A percentile compares a stretch with the other conserved stretches of the same genome.
phyloP scores from a whole-genome alignment of 2,888 invertebrate species.

The Syrphus vitripennis region DNA sequence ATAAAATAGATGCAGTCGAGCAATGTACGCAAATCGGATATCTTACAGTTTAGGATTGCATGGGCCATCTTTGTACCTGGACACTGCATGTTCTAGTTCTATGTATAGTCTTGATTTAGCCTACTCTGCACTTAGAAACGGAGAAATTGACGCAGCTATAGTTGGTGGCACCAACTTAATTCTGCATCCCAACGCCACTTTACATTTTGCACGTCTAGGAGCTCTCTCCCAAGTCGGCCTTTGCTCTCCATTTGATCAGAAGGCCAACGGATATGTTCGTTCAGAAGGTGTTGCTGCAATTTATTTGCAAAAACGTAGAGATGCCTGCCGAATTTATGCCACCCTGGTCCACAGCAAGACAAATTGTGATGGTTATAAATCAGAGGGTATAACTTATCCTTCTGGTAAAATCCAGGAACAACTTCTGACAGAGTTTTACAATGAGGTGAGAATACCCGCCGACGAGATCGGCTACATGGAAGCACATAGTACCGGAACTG shows the following conservation, averaged over 20 bases:
- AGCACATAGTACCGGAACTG: constrained; percentile 90
- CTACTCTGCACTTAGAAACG: constrained; percentile 87
- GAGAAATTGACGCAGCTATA: constrained; percentile 91
- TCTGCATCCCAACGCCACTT: constrained; percentile 90
- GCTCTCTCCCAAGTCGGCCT: constrained; percentile 90
- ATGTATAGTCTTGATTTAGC: constrained; percentile 91
- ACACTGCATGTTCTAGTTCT: constrained; percentile 95
- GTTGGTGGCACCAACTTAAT: constrained; percentile 92
- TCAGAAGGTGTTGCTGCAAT: constrained; percentile 87
- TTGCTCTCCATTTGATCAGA: constrained; percentile 93
- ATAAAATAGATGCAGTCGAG: constrained; percentile 83
- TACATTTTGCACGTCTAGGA: constrained; percentile 89
- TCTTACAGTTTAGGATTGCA: constrained; percentile 92
- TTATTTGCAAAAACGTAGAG: constrained; percentile 86
- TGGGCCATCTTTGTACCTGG: constrained; percentile 92
- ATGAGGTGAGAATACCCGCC: constrained; percentile 86
- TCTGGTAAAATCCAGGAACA: constrained; percentile 84
- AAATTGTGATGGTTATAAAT: constrained; percentile 88
- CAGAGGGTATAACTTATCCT: constrained; percentile 85
- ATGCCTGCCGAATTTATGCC: constrained; percentile 85
- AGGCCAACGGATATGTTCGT: constrained; percentile 89
- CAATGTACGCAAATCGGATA: constrained; percentile 93
- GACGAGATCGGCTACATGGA: constrained; percentile 88
- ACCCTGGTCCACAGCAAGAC: constrained; percentile 87
- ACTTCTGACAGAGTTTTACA: constrained; percentile 84